A percentile compares a stretch with the other conserved stretches of the same genome.
phyloP scores from a whole-genome alignment of 1,140 invertebrate genomes.

The Tetramorium alpestre region DNA sequence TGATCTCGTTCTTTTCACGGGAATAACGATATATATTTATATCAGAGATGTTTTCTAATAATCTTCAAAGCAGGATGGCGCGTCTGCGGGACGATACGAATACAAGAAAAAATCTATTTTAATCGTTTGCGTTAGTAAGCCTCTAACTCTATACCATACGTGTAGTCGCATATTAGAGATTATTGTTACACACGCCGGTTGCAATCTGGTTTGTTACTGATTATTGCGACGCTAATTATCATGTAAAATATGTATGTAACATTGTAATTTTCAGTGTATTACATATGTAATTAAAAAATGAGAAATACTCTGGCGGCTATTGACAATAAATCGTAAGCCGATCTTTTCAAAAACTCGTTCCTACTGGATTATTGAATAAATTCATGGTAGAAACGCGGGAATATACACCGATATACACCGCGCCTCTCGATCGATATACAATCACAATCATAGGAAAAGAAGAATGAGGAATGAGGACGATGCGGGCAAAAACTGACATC shows the following conservation, averaged over 20 bases:
- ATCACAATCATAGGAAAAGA: not conserved
- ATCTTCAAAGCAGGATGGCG: slow-evolving; percentile 5
- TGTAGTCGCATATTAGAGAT: slow-evolving; percentile 70
- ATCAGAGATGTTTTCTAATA: slow-evolving; percentile 20
- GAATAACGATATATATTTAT: not conserved
- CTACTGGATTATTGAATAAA: slow-evolving; percentile 10
- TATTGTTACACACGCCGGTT: slow-evolving; percentile 82
- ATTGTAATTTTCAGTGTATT: slow-evolving; percentile 84
- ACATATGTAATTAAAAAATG: slow-evolving; percentile 78
- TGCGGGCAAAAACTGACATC: slow-evolving; percentile 5
- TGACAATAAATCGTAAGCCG: slow-evolving; percentile 85
- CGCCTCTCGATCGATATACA: not conserved
- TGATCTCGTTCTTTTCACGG: not conserved
- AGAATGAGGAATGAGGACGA: not conserved
- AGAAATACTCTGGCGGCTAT: slow-evolving; percentile 80
- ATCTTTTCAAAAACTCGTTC: slow-evolving; percentile 81
- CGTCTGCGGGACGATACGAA: not conserved
- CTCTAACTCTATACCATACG: slow-evolving; percentile 56
- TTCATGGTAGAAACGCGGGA: not conserved
- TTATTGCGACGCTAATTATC: slow-evolving; percentile 84
- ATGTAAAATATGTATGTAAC: slow-evolving; percentile 86
- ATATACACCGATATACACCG: not conserved
- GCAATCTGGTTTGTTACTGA: slow-evolving; percentile 84
- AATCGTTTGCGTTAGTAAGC: slow-evolving; percentile 62
- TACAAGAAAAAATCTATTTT: slow-evolving; percentile 63